Conservation (phyloP, 2,888 invertebrate genomes). For the Omphaloscelis lunosa region DNA sequence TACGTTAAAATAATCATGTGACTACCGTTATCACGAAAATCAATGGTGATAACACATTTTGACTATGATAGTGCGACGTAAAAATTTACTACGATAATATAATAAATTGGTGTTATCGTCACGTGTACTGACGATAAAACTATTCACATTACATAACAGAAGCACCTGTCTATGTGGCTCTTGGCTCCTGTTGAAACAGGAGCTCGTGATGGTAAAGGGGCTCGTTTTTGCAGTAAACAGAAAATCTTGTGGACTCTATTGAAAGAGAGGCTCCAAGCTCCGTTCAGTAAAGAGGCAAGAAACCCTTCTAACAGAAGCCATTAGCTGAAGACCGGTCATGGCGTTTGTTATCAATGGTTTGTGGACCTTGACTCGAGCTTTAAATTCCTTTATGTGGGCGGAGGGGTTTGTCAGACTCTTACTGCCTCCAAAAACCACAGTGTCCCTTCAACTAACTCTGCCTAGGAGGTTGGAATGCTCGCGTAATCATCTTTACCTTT, state of each 20-base stretch:
- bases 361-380: not conserved
- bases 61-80: constrained; percentile 44
- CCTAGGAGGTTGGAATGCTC: not conserved
- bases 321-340: not conserved
- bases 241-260: not conserved
- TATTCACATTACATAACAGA: constrained; percentile 20
- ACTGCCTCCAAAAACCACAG: too few species aligned
- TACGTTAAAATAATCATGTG: constrained; percentile 11
- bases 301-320: not conserved
- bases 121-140: constrained; percentile 39
- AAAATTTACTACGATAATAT: constrained; percentile 39
- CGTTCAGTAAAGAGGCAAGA: not conserved
- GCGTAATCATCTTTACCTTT: not conserved
- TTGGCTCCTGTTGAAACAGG: not conserved
- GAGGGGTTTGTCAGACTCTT: not conserved
- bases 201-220: not conserved
- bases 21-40: constrained; percentile 47
- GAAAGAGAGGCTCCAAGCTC: not conserved
- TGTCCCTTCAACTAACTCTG: not conserved
- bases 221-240: not conserved
- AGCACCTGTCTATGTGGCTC: constrained; percentile 2
- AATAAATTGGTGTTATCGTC: constrained; percentile 53
- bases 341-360: not conserved
- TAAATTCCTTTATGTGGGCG: not conserved
- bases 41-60: constrained; percentile 41